Evolutionary conservation across 2,888 invertebrate genomes (phyloP), one percentile per base, ranked within the genome.

Genomic region (Amiota mariae): DNA sequence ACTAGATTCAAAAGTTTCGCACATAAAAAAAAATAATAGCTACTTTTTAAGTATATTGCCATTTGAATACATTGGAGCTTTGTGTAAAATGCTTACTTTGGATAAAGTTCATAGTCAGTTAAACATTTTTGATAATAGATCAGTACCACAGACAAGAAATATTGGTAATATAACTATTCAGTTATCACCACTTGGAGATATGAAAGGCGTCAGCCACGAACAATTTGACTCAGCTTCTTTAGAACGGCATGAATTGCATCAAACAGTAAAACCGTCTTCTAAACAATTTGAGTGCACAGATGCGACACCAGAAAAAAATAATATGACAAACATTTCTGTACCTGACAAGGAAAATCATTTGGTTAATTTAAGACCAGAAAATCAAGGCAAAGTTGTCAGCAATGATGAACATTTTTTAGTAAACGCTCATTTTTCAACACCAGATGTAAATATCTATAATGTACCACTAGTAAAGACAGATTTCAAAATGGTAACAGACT

Each of bases 21-120:
- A 77, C 56, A 74, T 76, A 63, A 79, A 79, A 64, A 85, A 79
- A 46, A 86, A 80, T 12, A 84, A 81, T 67, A 92, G 92, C 78
- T 93, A 93, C 82, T 91, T 93, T 77, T 91, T 93, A 56, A 91
- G 93, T 80, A 91, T 94, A 79, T 92, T 95, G 80, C 91, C 94
- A 12, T 90, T 92, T 47, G 93, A 93, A 82, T 94, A 94, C 88
- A 90, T 96, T 79, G 93, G 94, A 20, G 95, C 95, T 24, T 90
- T 96, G 78, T 96, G 96, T 89, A 95, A 96, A 89, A 91, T 94
- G 51, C 87, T 95, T 74, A 94, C 94, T 24, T 81, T 79, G 1
- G 79, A 85, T 46, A 75, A 74, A 59, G 24, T 18, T 20, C 10
- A 20, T 1, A 20, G 18, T 10, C 20, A 59, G 8, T 18, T 59